Evolutionary conservation across 2,888 invertebrate species (phyloP), one percentile per base, ranked within the genome.

Genomic region (Catocala sponsa): DNA sequence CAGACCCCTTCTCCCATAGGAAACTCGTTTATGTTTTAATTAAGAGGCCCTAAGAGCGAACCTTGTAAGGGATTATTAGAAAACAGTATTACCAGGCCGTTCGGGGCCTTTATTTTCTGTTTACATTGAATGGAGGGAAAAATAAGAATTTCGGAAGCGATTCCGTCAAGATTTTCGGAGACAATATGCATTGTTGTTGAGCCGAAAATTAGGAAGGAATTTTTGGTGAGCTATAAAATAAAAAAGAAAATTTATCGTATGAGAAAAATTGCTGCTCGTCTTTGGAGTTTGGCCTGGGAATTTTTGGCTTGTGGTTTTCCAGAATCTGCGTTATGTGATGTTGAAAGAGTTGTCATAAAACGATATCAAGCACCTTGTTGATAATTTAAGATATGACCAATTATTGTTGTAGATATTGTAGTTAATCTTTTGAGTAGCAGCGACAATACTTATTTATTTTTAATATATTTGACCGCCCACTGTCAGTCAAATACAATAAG

Each of bases 21-120:
- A 82, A 88, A 88, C 84, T 85, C 88, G 85, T 89, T 90, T 87
- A 87, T 86, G 87, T 88, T 89, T 90, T 90, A 90, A 91, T 91
- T 90, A 90, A 87, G 85, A 79, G 78, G 66, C 78, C 72, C 73
- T 81, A 82, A 84, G 81, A 78, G 57, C 41, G 63, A 46, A 57
- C 82, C 81, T 84, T 79, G 81, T 74, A 63, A 52, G 74, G 84
- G 84, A 82, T 90, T 89, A 88, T 88, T 86, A 85, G 84, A 81
- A 84, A 86, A 85, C 83, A 81, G 81, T 82, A 86, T 74, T 84
- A 79, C 79, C 62, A 52, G 53, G 47, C 69, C 53, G 38, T 77
- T 73, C 71, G 72, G 70, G 72, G 70, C 80, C 74, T 81, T 79
- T 84, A 78, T 81, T 83, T 67, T 78, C 68, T 70, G 68, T 77